These are phyloP conservation scores for Lagopus muta DNA, from an alignment of 2,113 vertebrate genomes.

Conservation along the genomic window DNA sequence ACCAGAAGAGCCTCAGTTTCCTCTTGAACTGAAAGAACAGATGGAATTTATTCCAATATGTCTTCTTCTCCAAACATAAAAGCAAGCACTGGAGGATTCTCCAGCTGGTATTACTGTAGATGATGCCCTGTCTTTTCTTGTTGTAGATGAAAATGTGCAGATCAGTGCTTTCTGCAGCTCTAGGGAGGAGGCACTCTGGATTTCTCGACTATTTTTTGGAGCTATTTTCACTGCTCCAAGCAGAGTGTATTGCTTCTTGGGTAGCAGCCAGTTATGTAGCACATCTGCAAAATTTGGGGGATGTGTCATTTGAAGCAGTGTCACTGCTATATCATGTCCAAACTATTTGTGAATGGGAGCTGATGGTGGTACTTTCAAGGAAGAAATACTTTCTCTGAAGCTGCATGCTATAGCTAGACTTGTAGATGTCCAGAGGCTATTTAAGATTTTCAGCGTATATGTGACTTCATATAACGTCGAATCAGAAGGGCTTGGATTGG, in stretches of 20 bases:
- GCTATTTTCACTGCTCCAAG: background rate
- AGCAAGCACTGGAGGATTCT: background rate
- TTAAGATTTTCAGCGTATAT: background rate
- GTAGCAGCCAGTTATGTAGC: constrained; percentile 1
- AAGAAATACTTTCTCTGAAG: background rate
- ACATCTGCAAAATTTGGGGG: background rate
- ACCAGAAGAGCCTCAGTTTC: background rate
- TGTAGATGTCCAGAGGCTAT: background rate
- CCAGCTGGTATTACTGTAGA: background rate
- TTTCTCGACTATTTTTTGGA: background rate
- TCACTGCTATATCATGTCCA: background rate
- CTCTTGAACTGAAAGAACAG: constrained; percentile 19
- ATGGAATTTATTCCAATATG: background rate
- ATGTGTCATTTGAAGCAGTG: background rate
- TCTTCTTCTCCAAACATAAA: constrained; percentile 1
- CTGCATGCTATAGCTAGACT: background rate
- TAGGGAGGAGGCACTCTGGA: background rate
- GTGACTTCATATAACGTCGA: background rate
- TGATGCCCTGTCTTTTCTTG: background rate
- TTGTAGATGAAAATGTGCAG: background rate
- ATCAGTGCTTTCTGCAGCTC: background rate
- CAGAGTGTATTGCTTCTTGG: background rate
- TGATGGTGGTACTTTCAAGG: background rate
- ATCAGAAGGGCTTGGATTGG: no score
- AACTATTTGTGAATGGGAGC: constrained; percentile 41